Base-by-base conservation (phyloP, 1,140 invertebrate species). In the Philotrypesis tridentata region DNA sequence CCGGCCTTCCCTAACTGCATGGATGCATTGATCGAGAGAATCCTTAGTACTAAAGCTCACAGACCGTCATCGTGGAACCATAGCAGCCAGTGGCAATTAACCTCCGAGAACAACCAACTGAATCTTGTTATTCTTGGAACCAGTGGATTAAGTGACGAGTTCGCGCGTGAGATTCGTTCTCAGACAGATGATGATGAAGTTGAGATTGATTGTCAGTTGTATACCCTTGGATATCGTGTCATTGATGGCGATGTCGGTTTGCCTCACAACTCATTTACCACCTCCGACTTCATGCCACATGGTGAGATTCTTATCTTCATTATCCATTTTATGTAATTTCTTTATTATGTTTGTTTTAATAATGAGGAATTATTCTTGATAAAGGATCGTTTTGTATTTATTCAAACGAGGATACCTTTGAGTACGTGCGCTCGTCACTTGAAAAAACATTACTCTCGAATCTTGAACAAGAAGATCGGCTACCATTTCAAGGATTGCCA, bases 401-500 rank as follows among this genome's bases (percentile, higher is more conserved):
- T 91, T 97, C 97, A 85, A 97, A 98, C 88, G 95, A 96, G 84
- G 95, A 97, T 85, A 97, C 97, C 2, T 96, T 99, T 88, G 97
- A 98, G 86, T 98, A 98, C 89, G 95, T 99, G 61, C 94, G 97
- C 85, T 96, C 96, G 82, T 97, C 97, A 89, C 93, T 99, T 82
- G 97, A 98, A 88, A 97, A 98, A 89, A 98, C 97, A 14, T 92
- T 99, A 8, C 90, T 98, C 0, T 97, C 96, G 5, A 98, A 98
- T 93, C 92, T 98, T 77, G 96, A 98, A 89, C 95, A 97, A 87
- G 97, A 98, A 87, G 97, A 98, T 87, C 95, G 97, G 84, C 89
- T 96, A 74, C 95, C 96, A 21, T 96, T 97, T 88, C 94, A 97
- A 92, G 97, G 97, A 83, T 92, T 98, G 83, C 97, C 97, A 1